A percentile compares a stretch with the other conserved stretches of the same genome.
phyloP scores from a whole-genome alignment of 2,113 vertebrate genomes.

The Pterocles burchelli region DNA sequence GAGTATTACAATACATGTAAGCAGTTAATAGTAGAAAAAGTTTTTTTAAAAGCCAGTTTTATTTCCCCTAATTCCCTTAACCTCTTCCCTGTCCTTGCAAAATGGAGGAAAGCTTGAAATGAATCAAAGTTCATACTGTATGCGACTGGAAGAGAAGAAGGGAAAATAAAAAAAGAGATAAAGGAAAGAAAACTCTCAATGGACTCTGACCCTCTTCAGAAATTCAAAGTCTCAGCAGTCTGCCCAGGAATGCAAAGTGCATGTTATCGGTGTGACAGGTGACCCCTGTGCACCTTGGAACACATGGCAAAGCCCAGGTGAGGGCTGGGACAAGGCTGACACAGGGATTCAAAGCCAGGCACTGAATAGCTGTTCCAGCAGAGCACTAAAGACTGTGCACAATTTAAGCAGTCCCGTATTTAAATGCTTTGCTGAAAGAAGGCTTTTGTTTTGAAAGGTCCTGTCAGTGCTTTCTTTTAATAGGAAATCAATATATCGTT shows the following conservation, averaged over 20 bases:
- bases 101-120: neutral
- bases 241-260: neutral
- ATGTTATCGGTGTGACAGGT: neutral
- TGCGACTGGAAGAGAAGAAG: neutral
- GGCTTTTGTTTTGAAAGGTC: slow-evolving; percentile 29
- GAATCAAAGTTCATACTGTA: neutral
- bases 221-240: neutral
- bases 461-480: slow-evolving; percentile 34
- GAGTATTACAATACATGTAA: neutral
- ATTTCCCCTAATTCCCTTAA: neutral
- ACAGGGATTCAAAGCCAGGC: neutral
- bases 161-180: neutral
- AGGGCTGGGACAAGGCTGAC: neutral
- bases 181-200: neutral
- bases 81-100: neutral
- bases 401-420: neutral
- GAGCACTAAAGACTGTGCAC: neutral
- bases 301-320: neutral
- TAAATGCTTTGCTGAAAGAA: slow-evolving; percentile 20
- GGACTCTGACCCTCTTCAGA: neutral
- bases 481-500: slow-evolving; percentile 58
- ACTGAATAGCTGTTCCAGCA: neutral
- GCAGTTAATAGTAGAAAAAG: neutral
- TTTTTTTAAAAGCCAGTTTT: too few species aligned
- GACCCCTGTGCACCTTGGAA: neutral